A percentile compares a stretch with the other conserved stretches of the same genome.
phyloP scores from a whole-genome alignment of 1,140 invertebrate species.

The Drosophila eugracilis region DNA sequence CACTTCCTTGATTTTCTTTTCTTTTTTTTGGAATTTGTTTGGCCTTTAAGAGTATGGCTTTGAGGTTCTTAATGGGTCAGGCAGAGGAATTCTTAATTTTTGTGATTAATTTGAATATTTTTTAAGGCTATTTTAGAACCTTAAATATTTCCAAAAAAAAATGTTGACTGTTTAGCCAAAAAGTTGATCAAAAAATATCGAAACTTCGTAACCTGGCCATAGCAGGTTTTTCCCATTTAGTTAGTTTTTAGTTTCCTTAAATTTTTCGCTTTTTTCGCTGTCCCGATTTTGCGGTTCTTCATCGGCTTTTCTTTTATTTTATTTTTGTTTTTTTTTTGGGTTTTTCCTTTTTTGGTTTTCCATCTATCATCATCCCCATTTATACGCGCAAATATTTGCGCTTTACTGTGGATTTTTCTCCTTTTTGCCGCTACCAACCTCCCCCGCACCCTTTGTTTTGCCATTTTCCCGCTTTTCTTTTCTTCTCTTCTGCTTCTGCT shows the following conservation, averaged over 20 bases:
- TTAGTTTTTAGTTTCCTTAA: conserved; percentile 33
- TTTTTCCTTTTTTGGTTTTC: conserved; percentile 46
- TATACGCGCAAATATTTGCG: conserved; percentile 81
- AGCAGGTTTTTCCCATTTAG: background rate
- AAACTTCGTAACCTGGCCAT: too few species aligned
- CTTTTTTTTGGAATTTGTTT: too few species aligned
- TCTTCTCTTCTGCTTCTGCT: too few species aligned
- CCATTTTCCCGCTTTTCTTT: conserved; percentile 14
- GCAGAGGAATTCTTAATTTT: too few species aligned
- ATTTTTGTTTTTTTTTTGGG: conserved; percentile 2
- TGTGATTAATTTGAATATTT: too few species aligned
- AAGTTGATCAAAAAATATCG: background rate
- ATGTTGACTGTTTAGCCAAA: too few species aligned
- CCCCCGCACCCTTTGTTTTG: conserved; percentile 35
- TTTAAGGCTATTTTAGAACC: too few species aligned
- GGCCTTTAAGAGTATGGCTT: background rate
- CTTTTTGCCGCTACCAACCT: conserved; percentile 10
- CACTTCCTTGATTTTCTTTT: background rate
- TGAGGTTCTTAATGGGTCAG: background rate
- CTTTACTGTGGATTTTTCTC: conserved; percentile 70
- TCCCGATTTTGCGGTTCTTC: conserved; percentile 18
- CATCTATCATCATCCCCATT: conserved; percentile 78
- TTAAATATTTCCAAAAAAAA: too few species aligned
- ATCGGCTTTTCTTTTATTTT: background rate
- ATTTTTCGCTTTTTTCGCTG: conserved; percentile 20